Evolutionary conservation across 1,140 invertebrate genomes (phyloP), one percentile per base, ranked within the genome.

Genomic region (Proales similis): DNA sequence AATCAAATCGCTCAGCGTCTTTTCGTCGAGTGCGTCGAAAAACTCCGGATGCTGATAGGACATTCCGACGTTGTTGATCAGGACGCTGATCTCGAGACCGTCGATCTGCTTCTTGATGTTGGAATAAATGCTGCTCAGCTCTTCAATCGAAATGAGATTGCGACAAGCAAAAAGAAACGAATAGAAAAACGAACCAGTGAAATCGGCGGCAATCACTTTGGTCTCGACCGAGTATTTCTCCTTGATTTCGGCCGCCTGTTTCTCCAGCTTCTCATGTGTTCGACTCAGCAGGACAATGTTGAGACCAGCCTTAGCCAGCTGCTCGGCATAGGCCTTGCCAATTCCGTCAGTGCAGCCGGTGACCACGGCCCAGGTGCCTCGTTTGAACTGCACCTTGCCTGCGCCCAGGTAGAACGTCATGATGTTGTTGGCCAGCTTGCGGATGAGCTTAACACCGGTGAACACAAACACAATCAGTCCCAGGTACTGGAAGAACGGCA

Each of bases 31-130:
- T n/a, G 68, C 66, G 14, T 66, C 65, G 43, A 78, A 72, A 68
- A 86, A 85, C 64, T 76, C 76, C n/a, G 92, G 91, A 73, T 87
- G 82, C 0, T 83, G 78, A 73, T 94, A 94, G 49, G 86, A 88
- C 64, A 89, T 83, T 3, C 92, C 93, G 0, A 94, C 91, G 78
- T 96, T 97, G 74, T 98, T 98, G 4, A 97, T 82, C 7, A 96
- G 78, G 14, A 91, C 84, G 0, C 88, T 90, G 63, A 95, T 84
- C 70, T 95, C 88, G 1, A 96, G 76, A 2, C 82, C 85, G 22
- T 71, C 61, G 12, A 91, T 79, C 51, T 86, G 81, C 66, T 83
- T 82, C 22, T 82, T 78, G 46, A 94, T 88, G 53, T 81, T 81
- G 0, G 83, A 77, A 70, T 88, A 94, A 33, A 90, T 85, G 9